Percentiles rank a stretch among this genome's conserved stretches.
Evolutionary conservation across 2,888 invertebrate genomes (phyloP).

Genomic region (Drosophila mettleri): DNA sequence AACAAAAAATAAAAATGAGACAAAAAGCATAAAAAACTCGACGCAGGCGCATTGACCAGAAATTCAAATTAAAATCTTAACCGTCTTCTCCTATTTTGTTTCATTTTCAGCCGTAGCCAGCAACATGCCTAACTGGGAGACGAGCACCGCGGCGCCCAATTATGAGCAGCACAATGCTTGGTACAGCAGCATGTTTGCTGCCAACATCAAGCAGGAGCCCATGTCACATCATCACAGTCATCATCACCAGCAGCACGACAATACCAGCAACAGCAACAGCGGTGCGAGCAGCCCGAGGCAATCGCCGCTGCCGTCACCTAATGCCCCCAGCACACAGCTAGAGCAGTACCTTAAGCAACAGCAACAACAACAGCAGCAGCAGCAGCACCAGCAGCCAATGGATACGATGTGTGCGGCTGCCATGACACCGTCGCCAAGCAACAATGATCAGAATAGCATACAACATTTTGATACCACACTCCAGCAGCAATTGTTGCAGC

Average conservation of each 20-base stretch:
- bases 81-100: constrained; percentile 27
- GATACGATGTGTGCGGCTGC: constrained; percentile 72
- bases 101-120: constrained; percentile 49
- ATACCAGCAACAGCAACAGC: constrained; percentile 58
- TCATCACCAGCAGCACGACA: constrained; percentile 28
- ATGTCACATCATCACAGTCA: constrained; percentile 59
- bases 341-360: constrained; percentile 82
- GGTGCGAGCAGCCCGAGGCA: constrained; percentile 63
- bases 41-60: constrained; percentile 78
- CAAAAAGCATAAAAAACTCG: constrained; percentile 60
- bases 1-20: constrained; percentile 37
- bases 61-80: constrained; percentile 16
- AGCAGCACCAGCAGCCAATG: constrained; percentile 65
- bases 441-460: constrained; percentile 73
- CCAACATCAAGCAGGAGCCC: constrained; percentile 83
- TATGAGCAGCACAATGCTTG: constrained; percentile 83
- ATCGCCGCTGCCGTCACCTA: constrained; percentile 57
- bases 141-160: constrained; percentile 79
- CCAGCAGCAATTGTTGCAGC: constrained; percentile 77
- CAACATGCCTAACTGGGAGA: constrained; percentile 85
- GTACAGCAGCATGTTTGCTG: constrained; percentile 83
- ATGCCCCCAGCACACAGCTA: constrained; percentile 67
- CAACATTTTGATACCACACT: constrained; percentile 72
- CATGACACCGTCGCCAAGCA: constrained; percentile 83
- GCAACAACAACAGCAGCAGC: constrained; percentile 65